Conservation (phyloP, 2,797 vertebrate genomes). For the Chelon auratus region DNA sequence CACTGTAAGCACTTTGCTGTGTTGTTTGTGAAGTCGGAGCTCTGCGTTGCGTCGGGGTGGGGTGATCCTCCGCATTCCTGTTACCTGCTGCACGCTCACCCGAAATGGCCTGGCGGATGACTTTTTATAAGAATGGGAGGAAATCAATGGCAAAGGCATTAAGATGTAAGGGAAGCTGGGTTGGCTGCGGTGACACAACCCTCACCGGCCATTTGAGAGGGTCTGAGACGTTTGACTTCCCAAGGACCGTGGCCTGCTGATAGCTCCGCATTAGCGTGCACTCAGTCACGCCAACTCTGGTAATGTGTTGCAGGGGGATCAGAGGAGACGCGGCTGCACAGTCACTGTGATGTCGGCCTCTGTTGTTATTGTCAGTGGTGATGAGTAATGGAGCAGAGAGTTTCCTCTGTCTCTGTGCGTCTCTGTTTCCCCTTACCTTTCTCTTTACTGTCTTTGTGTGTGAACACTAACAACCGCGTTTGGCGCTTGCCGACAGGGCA, state of each 20-base stretch:
- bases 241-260: slow-evolving; percentile 34
- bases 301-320: slow-evolving; percentile 16
- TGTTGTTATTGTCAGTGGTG: slow-evolving; percentile 49
- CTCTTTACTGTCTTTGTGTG: slow-evolving; percentile 20
- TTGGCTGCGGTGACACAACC: slow-evolving; percentile 38
- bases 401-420: slow-evolving; percentile 27
- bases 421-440: slow-evolving; percentile 7
- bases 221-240: slow-evolving; percentile 51
- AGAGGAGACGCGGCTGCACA: slow-evolving; percentile 23
- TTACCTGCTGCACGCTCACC: slow-evolving; percentile 35
- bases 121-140: slow-evolving; percentile 35
- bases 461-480: slow-evolving; percentile 31
- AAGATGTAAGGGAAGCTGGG: slow-evolving; percentile 59
- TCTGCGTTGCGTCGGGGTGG: slow-evolving; percentile 8
- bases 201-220: slow-evolving; percentile 40
- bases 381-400: slow-evolving; percentile 11
- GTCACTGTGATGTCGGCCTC: slow-evolving; percentile 34
- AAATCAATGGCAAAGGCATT: slow-evolving; percentile 64
- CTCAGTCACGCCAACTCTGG: slow-evolving; percentile 33
- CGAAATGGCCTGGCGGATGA: slow-evolving; percentile 3
- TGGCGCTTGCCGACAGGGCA: slow-evolving; percentile 21
- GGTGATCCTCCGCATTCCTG: slow-evolving; percentile 17
- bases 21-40: slow-evolving; percentile 62
- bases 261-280: slow-evolving; percentile 22
- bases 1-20: slow-evolving; percentile 62